Evolutionary conservation across 2,888 invertebrate genomes (phyloP), one percentile per base, ranked within the genome.

Genomic region (Trichopoda pennipes): DNA sequence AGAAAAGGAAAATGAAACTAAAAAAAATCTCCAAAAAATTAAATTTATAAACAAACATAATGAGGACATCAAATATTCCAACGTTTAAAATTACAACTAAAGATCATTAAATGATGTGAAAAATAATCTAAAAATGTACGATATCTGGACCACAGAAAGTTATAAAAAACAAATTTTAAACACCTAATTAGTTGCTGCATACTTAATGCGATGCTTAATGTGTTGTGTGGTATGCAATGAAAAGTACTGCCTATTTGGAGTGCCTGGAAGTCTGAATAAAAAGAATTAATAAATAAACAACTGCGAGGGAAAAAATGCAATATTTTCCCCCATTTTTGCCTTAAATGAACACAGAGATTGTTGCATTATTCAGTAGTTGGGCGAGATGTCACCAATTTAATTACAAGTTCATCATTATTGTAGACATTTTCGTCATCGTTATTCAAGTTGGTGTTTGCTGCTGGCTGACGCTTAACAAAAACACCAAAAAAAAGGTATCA

Each of bases 111-210:
- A 74, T 80, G 77, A 82, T 82, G 80, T 74, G 76, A 76, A 77
- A 73, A 83, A 85, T 74, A 77, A 63, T 63, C 49, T 47, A 76
- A 80, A 72, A 61, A 17, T n/a, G 12, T 53, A 74, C 35, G 35
- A 35, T 47, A 58, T 66, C 49, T 28, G 42, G 2, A 68, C 32
- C 2, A 28, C 23, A 56, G n/a, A 60, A 68, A 56, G 1, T 32
- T 28, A 9, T 60, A 17, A 17, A 9, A 47, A 51, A 64, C 17
- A 64, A 70, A 66, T 14, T 58, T 44, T 78, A 81, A 83, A 85
- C 77, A 77, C 80, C 78, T 85, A 84, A 84, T 85, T 84, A 85
- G 85, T 82, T 79, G 79, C 77, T 75, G 76, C 76, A 82, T 72
- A 82, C 21, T 75, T 79, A 55, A 79, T 79, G 78, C 38, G 74